Evolutionary conservation across 2,797 vertebrate species (phyloP).

Genomic region (Hypotaenidia philippensis): DNA sequence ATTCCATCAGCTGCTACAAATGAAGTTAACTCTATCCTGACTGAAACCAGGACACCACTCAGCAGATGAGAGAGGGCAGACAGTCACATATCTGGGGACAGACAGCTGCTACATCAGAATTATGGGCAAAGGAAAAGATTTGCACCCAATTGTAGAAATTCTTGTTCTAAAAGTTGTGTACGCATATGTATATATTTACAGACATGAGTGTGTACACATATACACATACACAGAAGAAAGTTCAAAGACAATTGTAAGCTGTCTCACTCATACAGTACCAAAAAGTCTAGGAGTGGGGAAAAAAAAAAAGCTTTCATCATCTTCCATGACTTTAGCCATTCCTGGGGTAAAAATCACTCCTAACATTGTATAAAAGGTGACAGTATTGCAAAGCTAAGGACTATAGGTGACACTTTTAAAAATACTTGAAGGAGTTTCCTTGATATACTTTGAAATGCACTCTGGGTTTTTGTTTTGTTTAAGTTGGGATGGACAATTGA

Average conservation of each 20-base stretch:
- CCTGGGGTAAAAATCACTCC: background rate
- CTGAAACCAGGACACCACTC: background rate
- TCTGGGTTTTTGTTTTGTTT: background rate
- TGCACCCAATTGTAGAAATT: background rate
- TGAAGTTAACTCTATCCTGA: too few species aligned
- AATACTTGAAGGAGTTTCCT: background rate
- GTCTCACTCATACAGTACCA: background rate
- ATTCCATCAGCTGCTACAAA: too few species aligned
- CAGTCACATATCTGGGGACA: background rate
- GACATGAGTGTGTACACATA: accelerated
- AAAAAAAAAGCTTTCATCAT: background rate
- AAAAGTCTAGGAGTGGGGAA: background rate
- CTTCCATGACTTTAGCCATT: background rate
- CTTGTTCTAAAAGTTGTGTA: background rate
- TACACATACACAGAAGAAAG: background rate
- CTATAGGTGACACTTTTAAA: background rate
- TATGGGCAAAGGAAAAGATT: background rate
- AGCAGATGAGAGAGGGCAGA: background rate
- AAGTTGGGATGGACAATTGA: slow-evolving; percentile 7
- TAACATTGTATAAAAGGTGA: background rate
- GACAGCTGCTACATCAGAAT: background rate
- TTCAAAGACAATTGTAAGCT: background rate
- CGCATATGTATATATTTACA: accelerated
- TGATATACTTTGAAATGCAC: slow-evolving; percentile 35
- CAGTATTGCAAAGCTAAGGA: background rate